phyloP scores from a whole-genome alignment of 2,113 vertebrate genomes.

The Pica pica region DNA sequence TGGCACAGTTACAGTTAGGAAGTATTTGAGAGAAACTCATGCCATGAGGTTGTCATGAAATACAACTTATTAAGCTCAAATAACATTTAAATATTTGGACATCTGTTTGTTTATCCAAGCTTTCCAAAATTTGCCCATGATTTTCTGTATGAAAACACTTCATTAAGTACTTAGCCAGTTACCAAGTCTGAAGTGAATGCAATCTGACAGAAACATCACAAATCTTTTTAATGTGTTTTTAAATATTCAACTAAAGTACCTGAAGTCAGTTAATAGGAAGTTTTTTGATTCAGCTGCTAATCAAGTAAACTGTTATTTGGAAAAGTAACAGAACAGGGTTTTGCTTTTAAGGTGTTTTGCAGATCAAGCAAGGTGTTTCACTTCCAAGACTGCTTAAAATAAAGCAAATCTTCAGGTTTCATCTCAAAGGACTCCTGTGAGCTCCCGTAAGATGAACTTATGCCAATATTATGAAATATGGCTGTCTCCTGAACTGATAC shows the following conservation, averaged over 20 bases:
- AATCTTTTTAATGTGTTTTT: neutral
- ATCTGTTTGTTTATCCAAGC: neutral
- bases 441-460: neutral
- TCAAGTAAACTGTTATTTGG: neutral
- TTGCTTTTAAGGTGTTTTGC: neutral
- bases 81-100: conserved; percentile 19
- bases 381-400: neutral
- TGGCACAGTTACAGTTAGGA: neutral
- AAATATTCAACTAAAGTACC: neutral
- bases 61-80: neutral
- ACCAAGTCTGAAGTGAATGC: neutral
- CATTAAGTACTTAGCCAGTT: neutral
- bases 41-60: neutral
- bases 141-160: conserved; percentile 12
- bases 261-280: neutral
- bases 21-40: neutral
- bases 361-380: neutral
- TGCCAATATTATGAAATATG: neutral
- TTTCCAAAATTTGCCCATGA: neutral
- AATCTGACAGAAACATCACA: neutral
- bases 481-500: neutral
- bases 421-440: neutral
- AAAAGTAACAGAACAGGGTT: neutral
- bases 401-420: neutral
- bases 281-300: neutral